A percentile compares a stretch with the other conserved stretches of the same genome.
Conservation (phyloP, 92 coral and sea anemone genomes). For the Phenganax marumi region DNA sequence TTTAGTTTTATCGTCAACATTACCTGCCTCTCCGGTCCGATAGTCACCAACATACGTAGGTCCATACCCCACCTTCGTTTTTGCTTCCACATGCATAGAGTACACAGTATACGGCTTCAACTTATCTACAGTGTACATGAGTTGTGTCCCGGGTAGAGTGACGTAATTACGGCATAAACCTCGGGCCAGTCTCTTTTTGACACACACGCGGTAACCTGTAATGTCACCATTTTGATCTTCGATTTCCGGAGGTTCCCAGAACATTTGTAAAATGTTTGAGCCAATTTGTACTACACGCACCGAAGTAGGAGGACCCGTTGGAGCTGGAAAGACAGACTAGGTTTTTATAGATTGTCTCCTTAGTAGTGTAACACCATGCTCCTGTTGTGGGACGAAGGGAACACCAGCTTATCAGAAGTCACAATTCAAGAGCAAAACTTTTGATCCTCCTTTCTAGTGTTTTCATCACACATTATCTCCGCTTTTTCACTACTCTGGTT, state of each 20-base stretch:
- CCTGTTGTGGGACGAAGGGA: neutral
- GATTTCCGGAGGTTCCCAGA: conserved; percentile 24
- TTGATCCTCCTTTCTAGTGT: no score
- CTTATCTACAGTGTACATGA: neutral
- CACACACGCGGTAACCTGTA: conserved; percentile 13
- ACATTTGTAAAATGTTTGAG: conserved; percentile 5
- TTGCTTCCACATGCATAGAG: conserved; percentile 15
- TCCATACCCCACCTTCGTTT: conserved; percentile 12
- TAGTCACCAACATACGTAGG: neutral
- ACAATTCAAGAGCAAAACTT: no score
- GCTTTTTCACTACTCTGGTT: no score
- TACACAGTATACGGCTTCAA: conserved; percentile 8
- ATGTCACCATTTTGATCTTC: conserved; percentile 25
- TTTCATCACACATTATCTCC: no score
- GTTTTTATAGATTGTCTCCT: neutral
- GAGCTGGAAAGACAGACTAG: neutral
- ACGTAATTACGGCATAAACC: neutral
- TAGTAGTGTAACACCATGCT: neutral
- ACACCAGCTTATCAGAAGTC: no score
- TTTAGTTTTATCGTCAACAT: neutral
- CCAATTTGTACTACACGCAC: neutral
- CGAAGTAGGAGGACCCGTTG: conserved; percentile 22
- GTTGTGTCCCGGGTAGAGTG: neutral
- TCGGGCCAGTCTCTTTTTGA: neutral
- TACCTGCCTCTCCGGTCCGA: conserved; percentile 29